Evolutionary conservation across 2,888 invertebrate genomes (phyloP).

Genomic region (Lobophora halterata): DNA sequence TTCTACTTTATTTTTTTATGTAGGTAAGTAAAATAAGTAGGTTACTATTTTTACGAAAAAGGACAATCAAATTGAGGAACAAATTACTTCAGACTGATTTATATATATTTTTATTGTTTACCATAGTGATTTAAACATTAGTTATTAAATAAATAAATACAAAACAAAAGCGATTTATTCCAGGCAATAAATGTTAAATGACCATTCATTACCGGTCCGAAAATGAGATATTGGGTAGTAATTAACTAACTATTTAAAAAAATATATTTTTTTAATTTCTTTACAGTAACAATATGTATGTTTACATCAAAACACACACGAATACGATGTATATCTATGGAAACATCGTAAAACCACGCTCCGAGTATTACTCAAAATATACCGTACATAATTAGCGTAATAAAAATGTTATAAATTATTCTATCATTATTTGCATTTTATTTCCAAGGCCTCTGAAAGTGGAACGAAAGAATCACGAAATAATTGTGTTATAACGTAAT

Average conservation of each 20-base stretch:
- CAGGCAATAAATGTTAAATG: too few relatives aligned
- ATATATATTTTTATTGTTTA: too few relatives aligned
- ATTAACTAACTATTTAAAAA: background rate
- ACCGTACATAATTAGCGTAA: slow-evolving; percentile 12
- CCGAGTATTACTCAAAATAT: slow-evolving; percentile 1
- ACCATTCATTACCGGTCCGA: slow-evolving; percentile 7
- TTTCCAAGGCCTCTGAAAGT: slow-evolving; percentile 16
- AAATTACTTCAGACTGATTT: too few relatives aligned
- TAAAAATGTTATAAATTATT: slow-evolving; percentile 17
- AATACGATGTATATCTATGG: slow-evolving; percentile 3
- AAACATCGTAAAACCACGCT: slow-evolving; percentile 7
- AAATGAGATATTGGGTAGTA: background rate
- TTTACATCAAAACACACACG: slow-evolving; percentile 2
- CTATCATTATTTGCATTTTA: slow-evolving; percentile 4
- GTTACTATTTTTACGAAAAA: too few relatives aligned
- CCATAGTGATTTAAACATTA: too few relatives aligned
- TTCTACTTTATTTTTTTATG: too few relatives aligned
- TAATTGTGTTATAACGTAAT: slow-evolving; percentile 14
- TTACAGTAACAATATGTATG: too few relatives aligned
- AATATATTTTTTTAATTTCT: background rate
- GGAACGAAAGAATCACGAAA: slow-evolving; percentile 13
- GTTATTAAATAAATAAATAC: too few relatives aligned
- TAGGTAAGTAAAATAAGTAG: too few relatives aligned
- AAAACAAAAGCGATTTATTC: too few relatives aligned
- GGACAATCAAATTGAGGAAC: too few relatives aligned